These are phyloP conservation scores for Sandelia bainsii DNA, from an alignment of 2,797 vertebrate species.

Conservation along the genomic window DNA sequence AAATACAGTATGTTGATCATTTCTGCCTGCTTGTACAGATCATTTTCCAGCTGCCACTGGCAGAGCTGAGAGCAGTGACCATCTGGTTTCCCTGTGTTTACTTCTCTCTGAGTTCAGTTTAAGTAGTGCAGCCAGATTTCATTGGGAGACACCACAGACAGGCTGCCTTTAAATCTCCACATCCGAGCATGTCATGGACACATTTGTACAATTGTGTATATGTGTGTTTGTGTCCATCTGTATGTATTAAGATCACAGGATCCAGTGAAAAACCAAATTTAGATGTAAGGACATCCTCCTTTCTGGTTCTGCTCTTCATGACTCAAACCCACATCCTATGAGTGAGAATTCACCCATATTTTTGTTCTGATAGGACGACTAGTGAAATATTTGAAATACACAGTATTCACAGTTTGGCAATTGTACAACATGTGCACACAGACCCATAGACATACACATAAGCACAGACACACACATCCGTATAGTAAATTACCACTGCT, in stretches of 20 bases:
- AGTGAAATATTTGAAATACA: not conserved
- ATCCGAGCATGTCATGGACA: conserved; percentile 40
- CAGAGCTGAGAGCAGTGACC: conserved; percentile 58
- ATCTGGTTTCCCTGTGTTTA: conserved; percentile 75
- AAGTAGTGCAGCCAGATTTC: conserved; percentile 65
- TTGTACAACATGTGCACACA: conserved; percentile 3
- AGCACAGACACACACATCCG: not conserved
- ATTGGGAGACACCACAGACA: conserved; percentile 60
- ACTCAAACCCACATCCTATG: conserved; percentile 2
- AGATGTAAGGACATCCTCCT: conserved; percentile 35
- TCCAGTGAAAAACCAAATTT: conserved; percentile 48
- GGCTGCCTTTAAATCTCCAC: conserved; percentile 54
- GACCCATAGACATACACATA: not conserved
- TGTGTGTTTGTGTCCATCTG: conserved; percentile 29
- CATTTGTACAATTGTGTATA: not conserved
- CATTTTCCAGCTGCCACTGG: conserved; percentile 57
- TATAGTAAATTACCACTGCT: conserved; percentile 25
- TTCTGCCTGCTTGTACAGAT: conserved; percentile 52
- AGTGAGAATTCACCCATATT: conserved; percentile 7
- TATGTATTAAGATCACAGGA: conserved; percentile 44
- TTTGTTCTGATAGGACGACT: conserved; percentile 1
- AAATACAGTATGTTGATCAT: conserved; percentile 42
- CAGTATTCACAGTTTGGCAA: conserved; percentile 2
- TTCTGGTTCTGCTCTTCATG: conserved; percentile 7
- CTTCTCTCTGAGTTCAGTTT: conserved; percentile 63